phyloP scores from a whole-genome alignment of 2,113 vertebrate genomes.

The Charadrius vociferus region DNA sequence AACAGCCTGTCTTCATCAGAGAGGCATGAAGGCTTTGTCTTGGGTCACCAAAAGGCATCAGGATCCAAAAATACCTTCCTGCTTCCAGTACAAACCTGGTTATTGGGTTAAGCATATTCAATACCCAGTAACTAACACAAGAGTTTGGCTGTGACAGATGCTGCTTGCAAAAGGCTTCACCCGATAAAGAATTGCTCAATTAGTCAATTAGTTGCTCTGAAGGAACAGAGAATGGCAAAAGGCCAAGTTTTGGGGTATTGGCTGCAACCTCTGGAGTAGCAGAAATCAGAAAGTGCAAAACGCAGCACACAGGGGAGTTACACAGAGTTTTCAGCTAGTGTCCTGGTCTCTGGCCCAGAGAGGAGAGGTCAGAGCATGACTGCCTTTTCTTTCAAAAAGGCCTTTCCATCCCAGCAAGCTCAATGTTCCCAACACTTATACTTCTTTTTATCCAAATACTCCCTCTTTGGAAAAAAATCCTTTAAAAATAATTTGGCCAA shows the following conservation, averaged over 20 bases:
- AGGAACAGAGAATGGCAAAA: background rate
- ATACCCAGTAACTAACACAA: background rate
- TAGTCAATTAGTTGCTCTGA: background rate
- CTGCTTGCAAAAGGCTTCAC: background rate
- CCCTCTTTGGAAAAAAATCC: background rate
- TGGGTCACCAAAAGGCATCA: background rate
- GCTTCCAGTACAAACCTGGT: background rate
- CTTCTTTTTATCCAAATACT: background rate
- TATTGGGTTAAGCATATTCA: background rate
- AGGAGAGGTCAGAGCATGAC: background rate
- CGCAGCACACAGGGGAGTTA: rapidly evolving
- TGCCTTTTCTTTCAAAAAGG: background rate
- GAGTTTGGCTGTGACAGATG: background rate
- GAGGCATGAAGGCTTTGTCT: background rate
- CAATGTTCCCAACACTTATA: background rate
- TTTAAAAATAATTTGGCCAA: background rate
- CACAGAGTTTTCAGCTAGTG: background rate
- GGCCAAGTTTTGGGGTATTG: background rate
- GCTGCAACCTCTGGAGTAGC: background rate
- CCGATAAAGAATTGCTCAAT: background rate
- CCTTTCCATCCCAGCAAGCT: background rate
- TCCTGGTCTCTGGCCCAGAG: background rate
- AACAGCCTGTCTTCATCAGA: background rate
- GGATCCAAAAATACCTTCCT: background rate
- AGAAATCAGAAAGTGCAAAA: background rate